Conservation (phyloP, 2,113 vertebrate genomes). For the Hippocampus mohnikei region DNA sequence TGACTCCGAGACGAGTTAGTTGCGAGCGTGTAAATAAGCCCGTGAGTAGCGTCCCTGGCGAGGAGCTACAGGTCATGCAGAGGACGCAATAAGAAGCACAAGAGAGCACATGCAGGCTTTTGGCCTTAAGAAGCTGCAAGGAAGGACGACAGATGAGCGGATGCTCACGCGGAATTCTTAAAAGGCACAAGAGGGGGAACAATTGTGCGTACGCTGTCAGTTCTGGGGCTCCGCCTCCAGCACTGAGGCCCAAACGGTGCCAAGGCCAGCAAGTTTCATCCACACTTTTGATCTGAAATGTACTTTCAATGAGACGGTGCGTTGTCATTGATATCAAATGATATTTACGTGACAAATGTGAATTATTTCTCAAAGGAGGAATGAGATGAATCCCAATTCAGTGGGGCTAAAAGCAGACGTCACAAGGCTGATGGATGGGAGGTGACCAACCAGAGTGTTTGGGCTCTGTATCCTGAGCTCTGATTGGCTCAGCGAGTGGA, state of each 20-base stretch:
- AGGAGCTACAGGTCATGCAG: conserved; percentile 31
- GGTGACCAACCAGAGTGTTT: no score
- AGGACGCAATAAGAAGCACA: conserved; percentile 32
- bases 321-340: no score
- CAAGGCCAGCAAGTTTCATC: no score
- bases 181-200: background rate
- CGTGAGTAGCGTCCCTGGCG: background rate
- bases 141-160: conserved; percentile 12
- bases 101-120: conserved; percentile 21
- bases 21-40: background rate
- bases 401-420: conserved; percentile 38
- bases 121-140: conserved; percentile 15
- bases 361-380: background rate
- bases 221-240: background rate
- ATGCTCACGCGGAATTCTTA: conserved; percentile 57
- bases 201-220: background rate
- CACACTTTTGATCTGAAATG: no score
- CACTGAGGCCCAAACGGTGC: background rate
- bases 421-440: background rate
- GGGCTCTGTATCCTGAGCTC: no score
- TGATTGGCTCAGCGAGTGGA: no score
- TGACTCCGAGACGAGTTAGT: background rate
- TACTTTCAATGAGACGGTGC: no score
- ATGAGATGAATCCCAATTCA: conserved; percentile 21
- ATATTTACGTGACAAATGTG: no score